Evolutionary conservation across 2,797 vertebrate genomes (phyloP).

Genomic region (Capromys pilorides): DNA sequence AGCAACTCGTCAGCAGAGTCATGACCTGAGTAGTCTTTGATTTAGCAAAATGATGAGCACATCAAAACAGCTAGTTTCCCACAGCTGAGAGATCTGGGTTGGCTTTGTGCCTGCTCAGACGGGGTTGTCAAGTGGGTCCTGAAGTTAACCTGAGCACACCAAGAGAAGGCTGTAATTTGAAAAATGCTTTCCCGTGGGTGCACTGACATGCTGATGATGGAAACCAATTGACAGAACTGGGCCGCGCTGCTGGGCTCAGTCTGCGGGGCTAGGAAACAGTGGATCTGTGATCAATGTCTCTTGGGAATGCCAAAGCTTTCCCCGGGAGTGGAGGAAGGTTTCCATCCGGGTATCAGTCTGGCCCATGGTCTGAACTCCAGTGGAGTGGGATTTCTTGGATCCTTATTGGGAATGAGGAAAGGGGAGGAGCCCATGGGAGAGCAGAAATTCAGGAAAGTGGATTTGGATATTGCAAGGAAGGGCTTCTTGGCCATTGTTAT

Average conservation of each 20-base stretch:
- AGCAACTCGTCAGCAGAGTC: slow-evolving; percentile 32
- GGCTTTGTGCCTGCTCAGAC: slow-evolving; percentile 76
- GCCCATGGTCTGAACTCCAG: neutral
- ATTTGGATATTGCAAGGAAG: neutral
- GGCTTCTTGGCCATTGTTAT: neutral
- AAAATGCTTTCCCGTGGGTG: slow-evolving; percentile 69
- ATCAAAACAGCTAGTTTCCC: slow-evolving; percentile 76
- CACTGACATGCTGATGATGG: neutral
- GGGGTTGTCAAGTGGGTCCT: slow-evolving; percentile 77
- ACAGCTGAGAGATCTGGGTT: slow-evolving; percentile 73
- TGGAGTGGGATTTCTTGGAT: neutral
- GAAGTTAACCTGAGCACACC: slow-evolving; percentile 58
- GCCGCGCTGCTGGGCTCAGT: neutral
- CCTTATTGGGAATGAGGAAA: neutral
- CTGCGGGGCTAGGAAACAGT: slow-evolving; percentile 7
- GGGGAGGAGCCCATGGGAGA: neutral
- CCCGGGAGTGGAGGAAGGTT: neutral
- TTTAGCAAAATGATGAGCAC: slow-evolving; percentile 75
- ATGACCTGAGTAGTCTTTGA: slow-evolving; percentile 30
- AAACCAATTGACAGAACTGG: slow-evolving; percentile 25
- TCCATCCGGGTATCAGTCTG: neutral
- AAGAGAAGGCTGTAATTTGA: slow-evolving; percentile 69
- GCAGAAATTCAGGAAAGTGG: neutral
- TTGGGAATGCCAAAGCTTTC: neutral
- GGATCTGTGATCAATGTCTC: neutral